A percentile compares a stretch with the other conserved stretches of the same genome.
Evolutionary conservation across 2,888 invertebrate genomes (phyloP).

Genomic region (Patella caerulea): DNA sequence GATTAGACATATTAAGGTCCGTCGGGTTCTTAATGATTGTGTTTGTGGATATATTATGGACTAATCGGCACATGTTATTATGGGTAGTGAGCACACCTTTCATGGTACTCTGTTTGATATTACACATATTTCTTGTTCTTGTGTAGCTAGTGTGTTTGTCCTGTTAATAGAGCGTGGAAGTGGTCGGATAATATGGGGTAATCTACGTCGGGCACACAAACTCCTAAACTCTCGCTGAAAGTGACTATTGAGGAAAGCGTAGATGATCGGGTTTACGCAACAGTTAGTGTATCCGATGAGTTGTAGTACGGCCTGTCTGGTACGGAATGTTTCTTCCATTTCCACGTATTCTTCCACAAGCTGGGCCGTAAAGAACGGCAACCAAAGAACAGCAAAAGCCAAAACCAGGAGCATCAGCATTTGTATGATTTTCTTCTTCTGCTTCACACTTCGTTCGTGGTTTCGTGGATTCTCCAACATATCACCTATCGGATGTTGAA

Average conservation of each 20-base stretch:
- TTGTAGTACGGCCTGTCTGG: slow-evolving; percentile 53
- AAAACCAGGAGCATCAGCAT: slow-evolving; percentile 57
- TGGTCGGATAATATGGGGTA: too few relatives aligned
- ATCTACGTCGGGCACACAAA: not conserved
- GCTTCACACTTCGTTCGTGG: slow-evolving; percentile 41
- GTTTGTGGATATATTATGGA: too few relatives aligned
- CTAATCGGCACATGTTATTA: too few relatives aligned
- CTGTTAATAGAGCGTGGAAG: too few relatives aligned
- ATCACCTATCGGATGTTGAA: slow-evolving; percentile 53
- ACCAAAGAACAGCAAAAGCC: slow-evolving; percentile 58
- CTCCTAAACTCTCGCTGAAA: slow-evolving; percentile 54
- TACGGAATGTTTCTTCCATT: slow-evolving; percentile 35
- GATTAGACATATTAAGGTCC: too few relatives aligned
- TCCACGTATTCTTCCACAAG: slow-evolving; percentile 48
- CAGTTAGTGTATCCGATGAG: slow-evolving; percentile 60
- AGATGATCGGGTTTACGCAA: slow-evolving; percentile 62
- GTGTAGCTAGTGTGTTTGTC: too few relatives aligned
- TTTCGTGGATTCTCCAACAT: slow-evolving; percentile 43
- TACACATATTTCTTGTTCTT: too few relatives aligned
- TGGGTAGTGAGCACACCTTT: too few relatives aligned
- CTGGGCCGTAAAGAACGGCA: slow-evolving; percentile 59
- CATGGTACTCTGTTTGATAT: too few relatives aligned
- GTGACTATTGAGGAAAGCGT: slow-evolving; percentile 62
- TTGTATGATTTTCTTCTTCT: slow-evolving; percentile 55
- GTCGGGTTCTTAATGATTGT: too few relatives aligned